Conservation (phyloP, 2,113 vertebrate genomes). For the Malurus alboscapulatus region DNA sequence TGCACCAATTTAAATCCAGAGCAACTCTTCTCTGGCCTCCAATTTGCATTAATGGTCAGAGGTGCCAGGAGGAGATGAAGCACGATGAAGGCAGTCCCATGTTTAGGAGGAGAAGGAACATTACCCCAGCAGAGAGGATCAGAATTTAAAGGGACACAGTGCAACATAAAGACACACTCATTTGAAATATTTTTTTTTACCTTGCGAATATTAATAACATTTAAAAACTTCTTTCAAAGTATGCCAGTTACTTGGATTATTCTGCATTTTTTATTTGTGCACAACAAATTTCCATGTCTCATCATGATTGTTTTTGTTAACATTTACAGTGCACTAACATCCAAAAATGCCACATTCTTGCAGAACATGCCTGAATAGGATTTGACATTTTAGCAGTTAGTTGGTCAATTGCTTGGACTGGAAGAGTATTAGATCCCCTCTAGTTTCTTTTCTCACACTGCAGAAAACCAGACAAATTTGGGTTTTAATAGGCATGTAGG, state of each 20-base stretch:
- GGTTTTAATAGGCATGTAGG: accelerated
- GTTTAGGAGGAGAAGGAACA: background rate
- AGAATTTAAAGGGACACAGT: background rate
- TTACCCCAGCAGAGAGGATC: background rate
- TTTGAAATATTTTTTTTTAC: background rate
- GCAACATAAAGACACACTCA: background rate
- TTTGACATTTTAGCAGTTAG: background rate
- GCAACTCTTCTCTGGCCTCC: background rate
- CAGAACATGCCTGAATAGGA: background rate
- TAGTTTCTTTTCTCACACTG: background rate
- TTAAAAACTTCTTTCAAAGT: background rate
- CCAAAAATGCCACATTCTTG: background rate
- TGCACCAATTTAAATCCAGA: conserved; percentile 57
- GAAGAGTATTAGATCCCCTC: background rate
- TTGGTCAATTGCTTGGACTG: background rate
- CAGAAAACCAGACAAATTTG: background rate
- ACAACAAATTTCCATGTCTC: background rate
- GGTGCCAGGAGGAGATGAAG: background rate
- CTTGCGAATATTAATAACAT: no score
- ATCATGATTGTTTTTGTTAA: background rate
- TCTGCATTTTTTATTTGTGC: background rate
- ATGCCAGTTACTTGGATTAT: background rate
- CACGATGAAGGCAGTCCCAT: background rate
- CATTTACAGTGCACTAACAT: background rate
- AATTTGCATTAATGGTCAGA: conserved; percentile 53